Conservation (phyloP, 1,140 invertebrate species). For the Drosophila tani region DNA sequence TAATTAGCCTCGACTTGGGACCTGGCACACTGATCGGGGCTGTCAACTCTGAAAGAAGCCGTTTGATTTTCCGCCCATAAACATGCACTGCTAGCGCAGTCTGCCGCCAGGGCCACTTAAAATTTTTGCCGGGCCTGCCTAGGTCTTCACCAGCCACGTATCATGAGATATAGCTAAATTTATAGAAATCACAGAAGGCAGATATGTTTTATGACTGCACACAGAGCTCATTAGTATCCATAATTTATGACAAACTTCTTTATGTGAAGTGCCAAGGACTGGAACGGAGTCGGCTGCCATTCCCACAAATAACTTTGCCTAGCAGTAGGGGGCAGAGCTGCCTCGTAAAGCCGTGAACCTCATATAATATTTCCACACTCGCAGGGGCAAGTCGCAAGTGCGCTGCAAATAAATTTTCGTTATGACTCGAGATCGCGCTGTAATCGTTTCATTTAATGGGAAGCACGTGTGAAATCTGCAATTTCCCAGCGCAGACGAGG, state of each 20-base stretch:
- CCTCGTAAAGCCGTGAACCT: constrained; percentile 62
- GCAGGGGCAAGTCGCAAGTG: constrained; percentile 36
- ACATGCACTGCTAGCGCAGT: constrained; percentile 7
- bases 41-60: constrained; percentile 3
- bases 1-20: constrained; percentile 17
- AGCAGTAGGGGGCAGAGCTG: constrained; percentile 24
- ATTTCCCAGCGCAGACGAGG: constrained; percentile 53
- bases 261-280: constrained; percentile 64
- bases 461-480: constrained; percentile 81
- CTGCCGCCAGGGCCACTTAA: constrained; percentile 44
- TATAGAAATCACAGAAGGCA: constrained; percentile 29
- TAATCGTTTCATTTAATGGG: constrained; percentile 82
- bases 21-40: constrained; percentile 7
- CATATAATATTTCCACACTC: constrained; percentile 46
- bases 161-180: constrained; percentile 7
- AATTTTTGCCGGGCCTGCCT: constrained; percentile 7
- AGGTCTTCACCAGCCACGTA: neutral
- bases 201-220: constrained; percentile 70
- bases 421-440: constrained; percentile 71
- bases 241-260: constrained; percentile 82
- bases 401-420: constrained; percentile 81
- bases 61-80: constrained; percentile 34
- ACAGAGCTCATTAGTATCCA: constrained; percentile 80
- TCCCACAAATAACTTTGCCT: constrained; percentile 54
- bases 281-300: constrained; percentile 23